Conservation (phyloP, 1,140 invertebrate species). For the Drosophila kanapiae region DNA sequence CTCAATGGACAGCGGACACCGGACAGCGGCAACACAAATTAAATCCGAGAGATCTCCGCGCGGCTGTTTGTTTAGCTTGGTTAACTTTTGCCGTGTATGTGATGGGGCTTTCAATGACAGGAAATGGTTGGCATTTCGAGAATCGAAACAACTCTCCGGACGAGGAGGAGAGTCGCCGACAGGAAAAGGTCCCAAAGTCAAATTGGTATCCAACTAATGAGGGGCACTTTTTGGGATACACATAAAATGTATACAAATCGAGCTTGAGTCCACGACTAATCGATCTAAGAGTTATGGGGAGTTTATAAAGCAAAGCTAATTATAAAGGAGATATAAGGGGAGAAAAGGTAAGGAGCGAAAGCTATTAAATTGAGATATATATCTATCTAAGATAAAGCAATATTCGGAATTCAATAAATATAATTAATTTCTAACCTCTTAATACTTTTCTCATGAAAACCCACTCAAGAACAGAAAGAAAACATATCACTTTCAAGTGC, state of each 20-base stretch:
- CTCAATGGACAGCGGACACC: not conserved
- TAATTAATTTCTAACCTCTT: not conserved
- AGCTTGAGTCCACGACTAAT: conserved; percentile 20
- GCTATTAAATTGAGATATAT: conserved; percentile 7
- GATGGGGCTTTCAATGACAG: conserved; percentile 64
- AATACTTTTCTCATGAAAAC: not conserved
- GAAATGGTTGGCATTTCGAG: conserved; percentile 76
- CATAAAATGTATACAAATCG: not conserved
- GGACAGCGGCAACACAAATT: conserved; percentile 12
- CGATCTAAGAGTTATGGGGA: conserved; percentile 24
- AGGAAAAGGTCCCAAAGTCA: conserved; percentile 56
- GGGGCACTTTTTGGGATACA: conserved; percentile 23
- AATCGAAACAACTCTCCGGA: conserved; percentile 42
- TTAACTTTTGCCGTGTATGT: conserved; percentile 48
- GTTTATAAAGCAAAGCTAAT: not conserved
- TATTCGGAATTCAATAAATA: not conserved
- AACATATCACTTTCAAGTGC: conserved; percentile 6
- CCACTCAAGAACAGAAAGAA: conserved; percentile 1
- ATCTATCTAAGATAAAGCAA: not conserved
- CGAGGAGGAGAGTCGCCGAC: conserved; percentile 46
- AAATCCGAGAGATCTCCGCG: conserved; percentile 14
- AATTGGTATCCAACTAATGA: conserved; percentile 32
- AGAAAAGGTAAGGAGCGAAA: not conserved
- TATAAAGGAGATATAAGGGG: not conserved
- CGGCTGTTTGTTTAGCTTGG: conserved; percentile 52